A percentile compares a stretch with the other conserved stretches of the same genome.
phyloP scores from a whole-genome alignment of 2,113 vertebrate species.

The Trachemys scripta region DNA sequence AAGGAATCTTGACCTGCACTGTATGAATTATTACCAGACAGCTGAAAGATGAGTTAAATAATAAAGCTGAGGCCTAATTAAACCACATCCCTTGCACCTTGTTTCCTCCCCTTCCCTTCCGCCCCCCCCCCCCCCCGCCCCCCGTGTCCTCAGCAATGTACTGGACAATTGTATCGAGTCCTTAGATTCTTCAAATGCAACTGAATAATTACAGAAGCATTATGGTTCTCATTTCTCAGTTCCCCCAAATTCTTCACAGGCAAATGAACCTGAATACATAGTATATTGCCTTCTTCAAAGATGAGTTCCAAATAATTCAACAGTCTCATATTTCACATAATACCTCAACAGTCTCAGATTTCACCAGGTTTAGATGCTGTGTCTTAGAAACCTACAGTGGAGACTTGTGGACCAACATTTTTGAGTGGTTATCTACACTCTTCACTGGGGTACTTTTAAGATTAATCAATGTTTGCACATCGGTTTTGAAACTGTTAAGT shows the following conservation, averaged over 20 bases:
- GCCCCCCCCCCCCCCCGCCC: rapidly evolving
- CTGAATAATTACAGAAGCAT: not conserved
- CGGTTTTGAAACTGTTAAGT: not conserved
- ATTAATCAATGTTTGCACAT: not conserved
- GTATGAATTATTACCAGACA: not conserved
- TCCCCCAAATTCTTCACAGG: not conserved
- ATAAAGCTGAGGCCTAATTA: not conserved
- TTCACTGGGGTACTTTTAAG: not conserved
- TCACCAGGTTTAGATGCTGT: not conserved
- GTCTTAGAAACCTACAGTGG: not conserved
- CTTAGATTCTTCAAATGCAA: not conserved
- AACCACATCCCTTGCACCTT: not conserved
- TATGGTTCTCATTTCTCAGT: not conserved
- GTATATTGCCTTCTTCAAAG: not conserved
- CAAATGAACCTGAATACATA: not conserved
- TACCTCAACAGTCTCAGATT: not conserved
- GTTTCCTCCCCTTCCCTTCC: too few relatives aligned
- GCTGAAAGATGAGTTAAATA: not conserved
- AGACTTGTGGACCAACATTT: not conserved
- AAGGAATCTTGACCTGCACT: not conserved
- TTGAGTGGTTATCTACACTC: not conserved
- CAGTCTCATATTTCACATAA: not conserved
- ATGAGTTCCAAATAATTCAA: not conserved
- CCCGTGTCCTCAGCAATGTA: not conserved
- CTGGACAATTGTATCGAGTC: not conserved